Percentiles rank a stretch among this genome's conserved stretches.
Evolutionary conservation across 1,140 invertebrate species (phyloP).

Genomic region (Stenopsyche tienmushanensis): DNA sequence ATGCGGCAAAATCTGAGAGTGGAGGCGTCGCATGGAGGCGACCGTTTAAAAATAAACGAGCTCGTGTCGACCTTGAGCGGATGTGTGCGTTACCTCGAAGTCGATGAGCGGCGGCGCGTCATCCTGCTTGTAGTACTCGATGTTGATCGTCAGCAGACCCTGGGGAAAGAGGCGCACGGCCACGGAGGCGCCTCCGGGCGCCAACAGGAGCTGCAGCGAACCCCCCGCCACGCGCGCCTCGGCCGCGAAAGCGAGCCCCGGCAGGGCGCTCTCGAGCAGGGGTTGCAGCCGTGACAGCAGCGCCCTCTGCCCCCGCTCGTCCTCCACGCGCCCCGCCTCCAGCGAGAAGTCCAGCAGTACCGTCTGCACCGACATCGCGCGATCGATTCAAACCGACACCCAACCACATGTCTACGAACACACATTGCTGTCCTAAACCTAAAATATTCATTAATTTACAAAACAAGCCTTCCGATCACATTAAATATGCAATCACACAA

Average conservation of each 20-base stretch:
- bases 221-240: constrained; percentile 58
- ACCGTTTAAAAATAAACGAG: no score
- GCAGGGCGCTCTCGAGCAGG: constrained; percentile 68
- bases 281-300: constrained; percentile 66
- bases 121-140: constrained; percentile 77
- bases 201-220: constrained; percentile 65
- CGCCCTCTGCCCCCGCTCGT: constrained; percentile 64
- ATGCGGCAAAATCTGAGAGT: no score
- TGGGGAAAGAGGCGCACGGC: constrained; percentile 70
- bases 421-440: no score
- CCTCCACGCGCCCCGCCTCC: constrained; percentile 62
- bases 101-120: constrained; percentile 68
- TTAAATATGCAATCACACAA: no score
- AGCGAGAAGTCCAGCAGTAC: constrained; percentile 79
- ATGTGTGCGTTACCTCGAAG: constrained; percentile 80
- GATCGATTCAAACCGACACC: neutral
- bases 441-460: no score
- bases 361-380: constrained; percentile 75
- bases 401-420: neutral
- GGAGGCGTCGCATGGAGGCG: no score
- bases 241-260: constrained; percentile 43
- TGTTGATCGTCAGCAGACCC: constrained; percentile 74
- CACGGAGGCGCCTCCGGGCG: constrained; percentile 67
- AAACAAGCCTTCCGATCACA: no score
- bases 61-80: no score